Conservation (phyloP, 2,888 invertebrate species). For the Unio delphinus region DNA sequence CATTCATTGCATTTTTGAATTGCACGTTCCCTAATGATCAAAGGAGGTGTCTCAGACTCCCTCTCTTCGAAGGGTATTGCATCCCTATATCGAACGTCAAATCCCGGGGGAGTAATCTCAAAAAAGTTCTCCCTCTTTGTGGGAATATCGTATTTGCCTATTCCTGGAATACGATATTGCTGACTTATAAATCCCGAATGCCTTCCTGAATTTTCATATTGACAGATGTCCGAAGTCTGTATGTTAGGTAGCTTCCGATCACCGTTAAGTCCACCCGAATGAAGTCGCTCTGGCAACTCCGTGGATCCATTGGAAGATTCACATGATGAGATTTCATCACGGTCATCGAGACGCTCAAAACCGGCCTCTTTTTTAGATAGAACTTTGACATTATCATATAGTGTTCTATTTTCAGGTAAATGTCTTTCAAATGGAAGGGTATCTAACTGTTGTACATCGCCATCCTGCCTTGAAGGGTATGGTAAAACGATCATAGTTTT, state of each 20-base stretch:
- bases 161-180: slow-evolving; percentile 42
- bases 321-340: slow-evolving; percentile 4
- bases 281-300: no score
- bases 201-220: slow-evolving; percentile 10
- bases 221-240: slow-evolving; percentile 2
- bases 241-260: no score
- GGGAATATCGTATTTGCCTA: slow-evolving; percentile 41
- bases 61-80: slow-evolving; percentile 45
- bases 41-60: slow-evolving; percentile 54
- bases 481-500: slow-evolving; percentile 1
- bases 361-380: no score
- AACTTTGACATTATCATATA: slow-evolving; percentile 6
- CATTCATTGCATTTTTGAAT: slow-evolving; percentile 60
- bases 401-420: neutral
- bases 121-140: slow-evolving; percentile 45
- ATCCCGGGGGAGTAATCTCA: slow-evolving; percentile 61
- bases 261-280: no score
- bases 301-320: neutral
- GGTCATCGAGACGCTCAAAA: neutral
- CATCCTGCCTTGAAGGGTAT: neutral
- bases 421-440: no score
- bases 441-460: no score
- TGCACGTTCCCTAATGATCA: slow-evolving; percentile 51
- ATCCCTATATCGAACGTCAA: slow-evolving; percentile 58
- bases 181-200: slow-evolving; percentile 11